Percentiles rank a stretch among this genome's conserved stretches.
Conservation (phyloP, 2,797 vertebrate species). For the Takifugu rubripes region DNA sequence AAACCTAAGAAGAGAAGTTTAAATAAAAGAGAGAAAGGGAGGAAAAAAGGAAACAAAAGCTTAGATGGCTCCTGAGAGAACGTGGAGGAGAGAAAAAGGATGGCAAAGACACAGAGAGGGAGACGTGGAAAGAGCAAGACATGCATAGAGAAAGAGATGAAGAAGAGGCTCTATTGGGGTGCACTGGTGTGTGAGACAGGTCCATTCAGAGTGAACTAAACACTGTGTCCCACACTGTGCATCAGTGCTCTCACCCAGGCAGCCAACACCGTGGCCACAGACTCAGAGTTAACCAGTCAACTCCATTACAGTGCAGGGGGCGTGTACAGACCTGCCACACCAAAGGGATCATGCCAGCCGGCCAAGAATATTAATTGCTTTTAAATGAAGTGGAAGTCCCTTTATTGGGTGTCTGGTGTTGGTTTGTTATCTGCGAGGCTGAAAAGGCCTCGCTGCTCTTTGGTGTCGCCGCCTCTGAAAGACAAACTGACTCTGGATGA, state of each 20-base stretch:
- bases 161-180: constrained; percentile 73
- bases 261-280: constrained; percentile 69
- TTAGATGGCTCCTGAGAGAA: constrained; percentile 50
- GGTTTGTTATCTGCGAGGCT: constrained; percentile 78
- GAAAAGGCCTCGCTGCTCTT: constrained; percentile 75
- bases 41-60: constrained; percentile 53
- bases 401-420: constrained; percentile 86
- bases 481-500: constrained; percentile 73
- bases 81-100: constrained; percentile 51
- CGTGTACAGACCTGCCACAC: constrained; percentile 82
- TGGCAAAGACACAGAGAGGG: constrained; percentile 43
- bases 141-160: constrained; percentile 49
- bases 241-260: constrained; percentile 78
- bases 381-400: constrained; percentile 86
- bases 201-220: constrained; percentile 74
- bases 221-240: constrained; percentile 76
- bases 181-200: constrained; percentile 80
- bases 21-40: constrained; percentile 37
- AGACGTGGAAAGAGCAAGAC: constrained; percentile 54
- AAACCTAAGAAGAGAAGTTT: constrained; percentile 48
- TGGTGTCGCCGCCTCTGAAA: constrained; percentile 80
- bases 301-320: constrained; percentile 77
- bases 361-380: constrained; percentile 85
- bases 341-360: constrained; percentile 75
- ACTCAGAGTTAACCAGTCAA: constrained; percentile 82